Evolutionary conservation across 2,113 vertebrate species (phyloP).

Genomic region (Galbula dea): DNA sequence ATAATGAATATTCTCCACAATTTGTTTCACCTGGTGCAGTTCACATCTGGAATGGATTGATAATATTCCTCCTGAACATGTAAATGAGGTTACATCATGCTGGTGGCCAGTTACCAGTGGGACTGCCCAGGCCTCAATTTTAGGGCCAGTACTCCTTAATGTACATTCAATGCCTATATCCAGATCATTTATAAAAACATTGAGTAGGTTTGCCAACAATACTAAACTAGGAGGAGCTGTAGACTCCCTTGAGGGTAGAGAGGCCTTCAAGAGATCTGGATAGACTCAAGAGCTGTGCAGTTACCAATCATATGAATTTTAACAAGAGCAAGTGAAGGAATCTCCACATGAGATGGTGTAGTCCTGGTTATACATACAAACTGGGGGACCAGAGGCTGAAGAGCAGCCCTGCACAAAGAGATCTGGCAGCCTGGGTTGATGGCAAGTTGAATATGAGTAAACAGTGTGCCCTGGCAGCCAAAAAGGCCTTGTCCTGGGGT

Average conservation of each 20-base stretch:
- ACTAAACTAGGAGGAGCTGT: neutral
- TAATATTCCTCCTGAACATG: neutral
- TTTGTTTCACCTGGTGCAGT: neutral
- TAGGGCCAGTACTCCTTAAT: neutral
- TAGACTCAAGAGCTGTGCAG: neutral
- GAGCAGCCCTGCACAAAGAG: rapidly evolving
- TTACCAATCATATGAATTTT: neutral
- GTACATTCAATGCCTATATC: neutral
- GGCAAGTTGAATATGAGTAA: neutral
- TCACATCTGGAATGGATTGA: neutral
- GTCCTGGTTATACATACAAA: neutral
- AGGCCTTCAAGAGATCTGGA: neutral
- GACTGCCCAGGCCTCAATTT: neutral
- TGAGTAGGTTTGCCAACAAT: neutral
- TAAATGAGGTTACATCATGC: neutral
- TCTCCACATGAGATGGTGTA: neutral
- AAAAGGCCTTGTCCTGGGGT: neutral
- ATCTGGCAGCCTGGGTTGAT: neutral
- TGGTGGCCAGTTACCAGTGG: neutral
- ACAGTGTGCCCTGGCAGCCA: neutral
- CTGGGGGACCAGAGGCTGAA: rapidly evolving
- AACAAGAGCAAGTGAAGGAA: neutral
- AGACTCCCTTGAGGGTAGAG: neutral
- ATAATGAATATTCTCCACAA: neutral
- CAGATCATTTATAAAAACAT: neutral